Conservation (phyloP, 92 coral and sea anemone genomes). For the Scolanthus callimorphus region DNA sequence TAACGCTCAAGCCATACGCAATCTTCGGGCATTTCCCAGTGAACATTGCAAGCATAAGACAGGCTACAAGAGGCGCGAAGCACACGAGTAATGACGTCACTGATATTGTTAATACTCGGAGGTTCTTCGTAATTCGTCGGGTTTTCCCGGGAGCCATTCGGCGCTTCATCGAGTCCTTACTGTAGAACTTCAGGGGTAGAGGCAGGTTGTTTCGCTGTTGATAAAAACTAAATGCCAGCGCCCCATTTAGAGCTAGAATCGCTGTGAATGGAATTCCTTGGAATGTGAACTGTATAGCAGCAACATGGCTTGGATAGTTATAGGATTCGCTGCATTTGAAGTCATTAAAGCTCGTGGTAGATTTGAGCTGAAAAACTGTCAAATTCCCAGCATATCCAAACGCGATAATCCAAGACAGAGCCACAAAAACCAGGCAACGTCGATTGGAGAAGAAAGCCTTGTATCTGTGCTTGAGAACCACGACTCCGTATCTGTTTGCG, state of each 20-base stretch:
- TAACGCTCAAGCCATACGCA: conserved; percentile 27
- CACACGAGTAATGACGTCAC: conserved; percentile 44
- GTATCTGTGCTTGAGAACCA: conserved; percentile 38
- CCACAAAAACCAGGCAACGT: conserved; percentile 20
- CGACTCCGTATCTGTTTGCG: conserved; percentile 52
- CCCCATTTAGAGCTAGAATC: conserved; percentile 33
- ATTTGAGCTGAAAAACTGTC: conserved; percentile 20
- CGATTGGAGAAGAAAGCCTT: conserved; percentile 22
- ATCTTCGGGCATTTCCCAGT: conserved; percentile 49
- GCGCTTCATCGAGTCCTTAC: conserved; percentile 42
- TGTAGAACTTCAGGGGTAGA: conserved; percentile 44
- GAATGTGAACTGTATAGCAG: conserved; percentile 53
- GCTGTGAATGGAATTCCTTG: conserved; percentile 52
- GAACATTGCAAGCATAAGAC: conserved; percentile 42
- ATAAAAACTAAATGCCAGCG: conserved; percentile 30
- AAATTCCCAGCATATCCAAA: conserved; percentile 28
- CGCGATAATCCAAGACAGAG: conserved; percentile 45
- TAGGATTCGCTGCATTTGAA: conserved; percentile 28
- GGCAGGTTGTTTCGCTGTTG: conserved; percentile 27
- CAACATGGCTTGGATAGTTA: conserved; percentile 47
- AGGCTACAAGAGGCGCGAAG: conserved; percentile 35
- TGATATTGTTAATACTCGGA: conserved; percentile 50
- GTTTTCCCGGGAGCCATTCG: conserved; percentile 59
- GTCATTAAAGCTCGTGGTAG: conserved; percentile 1
- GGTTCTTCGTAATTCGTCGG: conserved; percentile 62